phyloP scores from a whole-genome alignment of 2,113 vertebrate genomes.

The Onychorhynchus coronatus region DNA sequence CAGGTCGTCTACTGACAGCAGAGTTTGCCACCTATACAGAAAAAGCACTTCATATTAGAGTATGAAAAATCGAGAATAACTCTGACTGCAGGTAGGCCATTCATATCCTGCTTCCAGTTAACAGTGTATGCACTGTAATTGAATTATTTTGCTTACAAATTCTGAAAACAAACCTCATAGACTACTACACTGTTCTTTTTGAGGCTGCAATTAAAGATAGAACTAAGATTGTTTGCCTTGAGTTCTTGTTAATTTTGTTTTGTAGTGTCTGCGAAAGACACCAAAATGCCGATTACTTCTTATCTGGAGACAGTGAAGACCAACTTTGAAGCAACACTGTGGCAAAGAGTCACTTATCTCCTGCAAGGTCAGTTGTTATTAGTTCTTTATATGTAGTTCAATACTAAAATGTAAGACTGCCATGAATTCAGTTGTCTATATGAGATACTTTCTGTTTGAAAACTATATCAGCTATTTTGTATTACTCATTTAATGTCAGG shows the following conservation, averaged over 20 bases:
- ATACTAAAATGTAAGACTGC: neutral
- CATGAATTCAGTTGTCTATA: neutral
- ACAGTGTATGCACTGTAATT: neutral
- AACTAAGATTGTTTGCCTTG: neutral
- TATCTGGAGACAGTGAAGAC: neutral
- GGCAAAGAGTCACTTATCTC: neutral
- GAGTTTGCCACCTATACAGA: slow-evolving; percentile 87
- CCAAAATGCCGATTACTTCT: neutral
- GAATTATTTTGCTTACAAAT: neutral
- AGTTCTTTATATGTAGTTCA: neutral
- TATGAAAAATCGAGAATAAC: neutral
- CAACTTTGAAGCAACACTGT: neutral
- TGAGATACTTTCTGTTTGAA: neutral
- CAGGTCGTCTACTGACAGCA: slow-evolving; percentile 95
- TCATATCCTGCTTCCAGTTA: neutral
- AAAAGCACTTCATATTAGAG: neutral
- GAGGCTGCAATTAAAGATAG: neutral
- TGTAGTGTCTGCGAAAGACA: neutral
- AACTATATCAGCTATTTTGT: neutral
- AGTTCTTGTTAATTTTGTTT: neutral
- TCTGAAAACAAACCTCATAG: neutral
- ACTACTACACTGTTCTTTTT: neutral
- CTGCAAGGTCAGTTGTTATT: neutral
- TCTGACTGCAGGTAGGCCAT: neutral
- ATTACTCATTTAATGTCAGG: neutral